A percentile compares a stretch with the other conserved stretches of the same genome.
phyloP scores from a whole-genome alignment of 2,113 vertebrate species.

The Ursus arctos region DNA sequence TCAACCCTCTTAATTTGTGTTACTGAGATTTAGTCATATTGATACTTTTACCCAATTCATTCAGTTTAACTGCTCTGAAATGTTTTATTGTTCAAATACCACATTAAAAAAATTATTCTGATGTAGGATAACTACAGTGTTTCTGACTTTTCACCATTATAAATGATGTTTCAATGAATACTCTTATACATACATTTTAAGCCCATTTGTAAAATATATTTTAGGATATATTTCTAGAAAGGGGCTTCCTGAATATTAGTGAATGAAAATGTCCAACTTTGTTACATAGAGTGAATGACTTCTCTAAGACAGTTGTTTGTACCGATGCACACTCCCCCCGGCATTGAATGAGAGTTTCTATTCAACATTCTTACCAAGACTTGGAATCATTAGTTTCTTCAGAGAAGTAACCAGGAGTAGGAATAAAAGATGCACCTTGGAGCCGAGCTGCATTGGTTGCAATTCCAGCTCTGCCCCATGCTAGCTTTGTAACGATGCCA shows the following conservation, averaged over 20 bases:
- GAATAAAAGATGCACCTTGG: not conserved
- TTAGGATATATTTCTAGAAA: not conserved
- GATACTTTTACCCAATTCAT: not conserved
- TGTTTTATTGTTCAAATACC: not conserved
- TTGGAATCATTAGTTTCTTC: not conserved
- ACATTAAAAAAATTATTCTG: not conserved
- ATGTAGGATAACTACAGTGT: not conserved
- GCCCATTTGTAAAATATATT: not conserved
- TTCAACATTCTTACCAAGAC: not conserved
- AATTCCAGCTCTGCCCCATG: not conserved
- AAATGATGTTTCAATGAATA: not conserved
- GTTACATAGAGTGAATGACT: not conserved
- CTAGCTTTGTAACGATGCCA: not conserved
- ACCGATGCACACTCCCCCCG: not conserved
- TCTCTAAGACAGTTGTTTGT: not conserved
- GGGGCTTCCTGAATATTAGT: not conserved
- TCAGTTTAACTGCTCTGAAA: not conserved
- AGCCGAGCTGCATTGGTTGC: not conserved
- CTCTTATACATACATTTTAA: not conserved
- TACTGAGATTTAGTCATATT: not conserved
- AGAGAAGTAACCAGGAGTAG: not conserved
- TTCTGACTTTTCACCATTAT: not conserved
- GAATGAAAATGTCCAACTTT: not conserved
- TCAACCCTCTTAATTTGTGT: not conserved
- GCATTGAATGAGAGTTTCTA: not conserved